These are phyloP conservation scores for Scaptomyza flava DNA, from an alignment of 2,888 invertebrate genomes.

Conservation along the genomic window DNA sequence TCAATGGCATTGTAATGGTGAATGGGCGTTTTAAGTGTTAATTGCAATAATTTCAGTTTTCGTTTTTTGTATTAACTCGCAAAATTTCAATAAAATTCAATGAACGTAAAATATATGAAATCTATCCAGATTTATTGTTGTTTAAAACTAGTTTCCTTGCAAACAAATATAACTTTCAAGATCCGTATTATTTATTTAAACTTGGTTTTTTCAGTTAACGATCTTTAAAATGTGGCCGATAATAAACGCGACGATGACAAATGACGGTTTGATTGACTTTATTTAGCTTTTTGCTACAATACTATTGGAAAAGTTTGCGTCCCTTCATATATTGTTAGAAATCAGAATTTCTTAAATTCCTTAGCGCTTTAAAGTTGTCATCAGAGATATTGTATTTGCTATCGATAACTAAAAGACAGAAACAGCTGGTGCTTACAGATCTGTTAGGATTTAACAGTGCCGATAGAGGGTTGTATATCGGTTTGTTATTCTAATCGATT, in stretches of 20 bases:
- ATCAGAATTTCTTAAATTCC: not conserved
- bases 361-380: not conserved
- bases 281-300: too few species aligned
- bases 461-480: constrained; percentile 7
- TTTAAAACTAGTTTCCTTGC: not conserved
- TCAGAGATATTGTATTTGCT: not conserved
- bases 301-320: too few species aligned
- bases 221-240: too few species aligned
- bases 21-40: constrained; percentile 74
- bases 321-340: too few species aligned
- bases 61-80: constrained; percentile 74
- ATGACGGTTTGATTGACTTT: too few species aligned
- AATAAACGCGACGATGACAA: too few species aligned
- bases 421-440: constrained; percentile 28
- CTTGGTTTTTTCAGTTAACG: too few species aligned
- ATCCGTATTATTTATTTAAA: too few species aligned
- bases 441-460: constrained; percentile 19
- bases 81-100: constrained; percentile 77
- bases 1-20: constrained; percentile 76
- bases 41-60: constrained; percentile 73
- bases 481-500: constrained; percentile 29
- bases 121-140: constrained; percentile 6
- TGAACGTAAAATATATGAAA: constrained; percentile 63
- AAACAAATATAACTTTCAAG: too few species aligned
- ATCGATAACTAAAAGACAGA: constrained; percentile 2